Evolutionary conservation across 2,797 vertebrate genomes (phyloP), one percentile per base, ranked within the genome.

Genomic region (Rhinichthys osculus): DNA sequence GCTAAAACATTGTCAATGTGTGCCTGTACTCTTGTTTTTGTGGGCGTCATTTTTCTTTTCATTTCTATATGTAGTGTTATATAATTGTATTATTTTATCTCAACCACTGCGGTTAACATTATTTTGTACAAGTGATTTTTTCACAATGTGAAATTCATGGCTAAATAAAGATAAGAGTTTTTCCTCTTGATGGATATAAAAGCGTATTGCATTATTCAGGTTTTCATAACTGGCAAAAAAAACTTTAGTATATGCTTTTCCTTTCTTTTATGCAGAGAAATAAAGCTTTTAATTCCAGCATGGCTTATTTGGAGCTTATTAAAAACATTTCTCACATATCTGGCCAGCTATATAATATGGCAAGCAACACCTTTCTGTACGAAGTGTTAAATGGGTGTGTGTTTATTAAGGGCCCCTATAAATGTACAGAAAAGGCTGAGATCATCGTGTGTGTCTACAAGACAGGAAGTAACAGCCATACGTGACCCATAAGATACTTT

Each of bases 71-170:
- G 83, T 85, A 87, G 81, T 88, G 79, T 93, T 92, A 90, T 92
- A 90, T 93, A 92, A 92, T 94, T 94, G 92, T 90, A 35, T 85
- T 93, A 92, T 88, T 94, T 92, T 89, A 81, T 84, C 57, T 87
- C 88, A 87, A 89, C 92, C 94, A 93, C 89, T 93, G 89, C 88
- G 87, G 94, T 96, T 95, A 94, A 95, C 90, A 94, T 95, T 95
- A 92, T 98, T 98, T 98, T 97, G 97, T 98, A 97, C 96, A 96
- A 96, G 94, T 96, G 92, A 93, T 90, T 96, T 95, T 97, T 98
- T 96, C 97, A 98, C 97, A 97, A 97, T 98, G 97, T 99, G 97
- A 99, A 99, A 98, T 97, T 96, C 96, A 97, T 97, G 96, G 96
- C 96, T 93, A 96, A 90, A 97, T 98, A 98, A 99, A 99, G 97